A percentile compares a stretch with the other conserved stretches of the same genome.
phyloP scores from a whole-genome alignment of 2,113 vertebrate species.

The Fulica atra region DNA sequence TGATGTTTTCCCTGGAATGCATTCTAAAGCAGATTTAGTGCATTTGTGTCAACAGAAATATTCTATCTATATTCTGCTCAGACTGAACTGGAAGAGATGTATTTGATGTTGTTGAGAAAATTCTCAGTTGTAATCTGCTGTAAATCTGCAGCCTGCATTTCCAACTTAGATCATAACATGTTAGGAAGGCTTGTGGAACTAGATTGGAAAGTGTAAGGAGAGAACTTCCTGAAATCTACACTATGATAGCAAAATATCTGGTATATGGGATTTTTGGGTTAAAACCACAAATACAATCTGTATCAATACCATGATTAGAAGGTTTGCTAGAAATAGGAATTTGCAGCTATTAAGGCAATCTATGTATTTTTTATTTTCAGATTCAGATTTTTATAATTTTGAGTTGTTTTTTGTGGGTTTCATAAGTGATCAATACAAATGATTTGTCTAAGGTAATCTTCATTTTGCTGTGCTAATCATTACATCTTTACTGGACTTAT shows the following conservation, averaged over 20 bases:
- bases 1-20: constrained; percentile 34
- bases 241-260: neutral
- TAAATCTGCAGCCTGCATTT: constrained; percentile 22
- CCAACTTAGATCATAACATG: neutral
- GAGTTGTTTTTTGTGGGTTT: neutral
- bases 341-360: neutral
- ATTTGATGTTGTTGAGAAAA: constrained; percentile 6
- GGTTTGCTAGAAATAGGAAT: neutral
- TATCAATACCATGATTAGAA: neutral
- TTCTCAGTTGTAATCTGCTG: neutral
- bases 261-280: neutral
- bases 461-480: neutral
- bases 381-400: neutral
- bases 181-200: neutral
- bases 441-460: neutral
- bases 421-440: neutral
- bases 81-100: neutral
- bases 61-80: constrained; percentile 24
- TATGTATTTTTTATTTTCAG: neutral
- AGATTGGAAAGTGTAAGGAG: neutral
- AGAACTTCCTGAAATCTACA: neutral
- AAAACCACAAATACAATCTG: neutral
- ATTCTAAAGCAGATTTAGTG: constrained; percentile 39
- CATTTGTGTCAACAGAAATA: constrained; percentile 50
- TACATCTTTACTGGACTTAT: neutral